These are phyloP conservation scores for Erythrocebus patas DNA, from an alignment of 2,113 vertebrate species.

Conservation along the genomic window DNA sequence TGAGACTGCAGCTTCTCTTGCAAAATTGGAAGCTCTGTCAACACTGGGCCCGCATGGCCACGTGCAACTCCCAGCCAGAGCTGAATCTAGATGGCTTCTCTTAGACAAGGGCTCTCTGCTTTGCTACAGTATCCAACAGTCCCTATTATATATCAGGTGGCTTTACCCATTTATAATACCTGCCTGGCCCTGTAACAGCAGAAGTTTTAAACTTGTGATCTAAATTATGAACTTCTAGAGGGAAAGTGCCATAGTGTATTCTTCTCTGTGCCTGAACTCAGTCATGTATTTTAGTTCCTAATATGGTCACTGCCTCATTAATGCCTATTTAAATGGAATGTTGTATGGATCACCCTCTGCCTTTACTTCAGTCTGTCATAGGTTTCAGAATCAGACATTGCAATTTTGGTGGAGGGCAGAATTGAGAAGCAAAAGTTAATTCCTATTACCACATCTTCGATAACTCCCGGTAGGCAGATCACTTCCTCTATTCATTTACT, in stretches of 20 bases:
- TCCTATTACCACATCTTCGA: neutral
- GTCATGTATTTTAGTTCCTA: neutral
- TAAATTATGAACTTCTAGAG: neutral
- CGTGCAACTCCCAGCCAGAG: neutral
- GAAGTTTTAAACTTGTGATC: neutral
- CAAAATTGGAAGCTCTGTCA: neutral
- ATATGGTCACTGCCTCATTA: neutral
- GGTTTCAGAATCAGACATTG: neutral
- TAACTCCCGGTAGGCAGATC: neutral
- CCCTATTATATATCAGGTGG: accelerated
- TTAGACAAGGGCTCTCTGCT: neutral
- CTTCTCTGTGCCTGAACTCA: neutral
- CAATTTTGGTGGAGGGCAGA: neutral
- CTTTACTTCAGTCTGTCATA: neutral
- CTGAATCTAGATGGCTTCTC: neutral
- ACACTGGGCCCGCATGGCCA: neutral
- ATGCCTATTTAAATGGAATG: neutral
- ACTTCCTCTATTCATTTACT: neutral
- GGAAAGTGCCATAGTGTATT: neutral
- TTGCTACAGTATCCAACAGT: neutral
- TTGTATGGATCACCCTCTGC: neutral
- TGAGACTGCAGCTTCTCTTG: neutral
- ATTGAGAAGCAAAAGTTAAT: neutral
- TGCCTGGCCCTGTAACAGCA: neutral
- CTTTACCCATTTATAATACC: neutral